Percentiles rank a stretch among this genome's conserved stretches.
Conservation (phyloP, 2,888 invertebrate species). For the Pharmacophagus antenor region DNA sequence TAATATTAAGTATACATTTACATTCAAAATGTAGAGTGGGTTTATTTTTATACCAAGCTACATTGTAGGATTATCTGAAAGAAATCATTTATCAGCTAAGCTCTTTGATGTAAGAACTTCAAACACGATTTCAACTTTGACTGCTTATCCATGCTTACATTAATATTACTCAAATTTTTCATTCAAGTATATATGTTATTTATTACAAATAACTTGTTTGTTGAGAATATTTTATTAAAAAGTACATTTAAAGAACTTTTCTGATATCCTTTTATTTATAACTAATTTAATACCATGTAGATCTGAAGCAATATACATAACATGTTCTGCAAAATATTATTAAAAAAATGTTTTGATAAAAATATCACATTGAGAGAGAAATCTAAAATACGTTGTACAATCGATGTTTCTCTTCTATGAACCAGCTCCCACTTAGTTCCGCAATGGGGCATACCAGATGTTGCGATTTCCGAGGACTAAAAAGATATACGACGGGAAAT, state of each 20-base stretch:
- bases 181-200: background rate
- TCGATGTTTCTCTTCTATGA: constrained; percentile 44
- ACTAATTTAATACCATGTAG: too few relatives aligned
- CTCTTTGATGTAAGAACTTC: constrained; percentile 57
- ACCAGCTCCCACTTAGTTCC: constrained; percentile 44
- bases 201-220: too few relatives aligned
- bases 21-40: background rate
- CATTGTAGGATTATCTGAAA: constrained; percentile 49
- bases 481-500: constrained; percentile 72
- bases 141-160: constrained; percentile 18
- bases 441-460: constrained; percentile 58
- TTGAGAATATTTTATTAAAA: background rate
- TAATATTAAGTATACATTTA: background rate
- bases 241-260: constrained; percentile 1
- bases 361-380: background rate
- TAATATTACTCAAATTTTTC: constrained; percentile 4
- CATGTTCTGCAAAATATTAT: too few relatives aligned
- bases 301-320: too few relatives aligned
- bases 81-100: constrained; percentile 49
- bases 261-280: too few relatives aligned
- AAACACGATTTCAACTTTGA: constrained; percentile 28
- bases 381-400: constrained; percentile 7
- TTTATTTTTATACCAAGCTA: constrained; percentile 14
- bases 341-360: too few relatives aligned
- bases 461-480: constrained; percentile 68